Evolutionary conservation across 2,888 invertebrate species (phyloP).

Genomic region (Athetis lepigone): DNA sequence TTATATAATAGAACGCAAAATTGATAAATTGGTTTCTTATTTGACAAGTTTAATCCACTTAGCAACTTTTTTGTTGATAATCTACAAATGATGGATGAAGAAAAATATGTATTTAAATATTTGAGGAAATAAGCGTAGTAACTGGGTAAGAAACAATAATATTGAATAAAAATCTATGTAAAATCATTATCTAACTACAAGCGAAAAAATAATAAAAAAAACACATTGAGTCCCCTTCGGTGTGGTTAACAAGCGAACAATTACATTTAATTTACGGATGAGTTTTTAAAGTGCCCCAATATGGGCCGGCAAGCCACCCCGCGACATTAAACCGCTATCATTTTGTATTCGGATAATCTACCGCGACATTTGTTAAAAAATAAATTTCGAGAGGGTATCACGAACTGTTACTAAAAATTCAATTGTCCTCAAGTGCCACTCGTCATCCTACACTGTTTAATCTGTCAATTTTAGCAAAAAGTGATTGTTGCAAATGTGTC

Average conservation of each 20-base stretch:
- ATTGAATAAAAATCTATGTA: conserved; percentile 30
- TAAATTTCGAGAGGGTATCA: conserved; percentile 85
- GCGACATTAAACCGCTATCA: conserved; percentile 76
- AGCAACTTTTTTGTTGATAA: neutral
- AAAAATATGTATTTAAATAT: too few relatives aligned
- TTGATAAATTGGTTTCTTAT: conserved; percentile 3
- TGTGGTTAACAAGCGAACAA: conserved; percentile 88
- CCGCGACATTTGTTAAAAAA: conserved; percentile 90
- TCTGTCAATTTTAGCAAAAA: conserved; percentile 47
- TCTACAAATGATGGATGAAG: neutral
- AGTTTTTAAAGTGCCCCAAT: conserved; percentile 88
- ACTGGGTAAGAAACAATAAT: too few relatives aligned
- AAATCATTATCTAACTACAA: conserved; percentile 42
- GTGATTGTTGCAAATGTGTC: conserved; percentile 31
- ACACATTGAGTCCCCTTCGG: conserved; percentile 69
- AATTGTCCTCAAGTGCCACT: conserved; percentile 86
- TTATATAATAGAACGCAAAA: neutral
- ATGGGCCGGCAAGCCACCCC: conserved; percentile 75
- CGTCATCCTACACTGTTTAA: conserved; percentile 68
- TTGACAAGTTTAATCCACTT: conserved; percentile 3
- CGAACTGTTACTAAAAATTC: conserved; percentile 82
- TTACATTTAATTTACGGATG: conserved; percentile 90
- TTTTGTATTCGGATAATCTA: conserved; percentile 75
- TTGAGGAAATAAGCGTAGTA: too few relatives aligned
- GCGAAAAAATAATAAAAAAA: conserved; percentile 58